Evolutionary conservation across 2,888 invertebrate species (phyloP), one percentile per base, ranked within the genome.

Genomic region (Teleogryllus oceanicus): DNA sequence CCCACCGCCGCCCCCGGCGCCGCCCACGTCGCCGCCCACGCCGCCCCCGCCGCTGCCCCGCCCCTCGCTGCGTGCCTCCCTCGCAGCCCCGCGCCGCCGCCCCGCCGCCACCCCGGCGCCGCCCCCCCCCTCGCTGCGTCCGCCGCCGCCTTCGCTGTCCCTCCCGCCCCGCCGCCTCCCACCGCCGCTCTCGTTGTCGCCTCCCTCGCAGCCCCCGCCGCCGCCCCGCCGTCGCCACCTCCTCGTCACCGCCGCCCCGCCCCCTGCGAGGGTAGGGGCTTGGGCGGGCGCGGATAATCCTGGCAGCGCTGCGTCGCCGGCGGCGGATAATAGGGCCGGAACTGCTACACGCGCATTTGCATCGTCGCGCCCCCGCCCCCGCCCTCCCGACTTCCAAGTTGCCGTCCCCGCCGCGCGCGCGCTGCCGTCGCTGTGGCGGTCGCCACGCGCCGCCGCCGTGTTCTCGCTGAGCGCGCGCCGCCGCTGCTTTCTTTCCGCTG

Each of bases 331-430:
- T 62, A n/a, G 62, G 62, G 62, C 62, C 62, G n/a, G 62, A 62
- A 62, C 62, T 62, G 62, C 62, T 62, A 62, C 62, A 62, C 62
- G 62, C 62, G 62, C 62, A 62, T 62, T 62, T 62, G 62, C 62
- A 62, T 62, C 62, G 16, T 62, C 62, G 13, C n/a, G 62, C 3
- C 18, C 62, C 62, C 21, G 21, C 21, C 21, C 21, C 1, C 21
- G 21, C 21, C 62, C 62, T 13, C 62, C 5, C 13, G 16, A 18
- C 62, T 62, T 62, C n/a, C 37, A 37, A 37, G 37, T 37, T 37
- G 37, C 37, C 37, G 37, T 37, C 37, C 37, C 37, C 37, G 37
- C 37, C 5, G 37, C 37, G 37, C 37, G 37, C 37, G 37, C 24
- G 24, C 37, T 37, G 37, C 37, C 37, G 37, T 37, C 37, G 8